Conservation (phyloP, 2,888 invertebrate genomes). For the Polylopha cassiicola region DNA sequence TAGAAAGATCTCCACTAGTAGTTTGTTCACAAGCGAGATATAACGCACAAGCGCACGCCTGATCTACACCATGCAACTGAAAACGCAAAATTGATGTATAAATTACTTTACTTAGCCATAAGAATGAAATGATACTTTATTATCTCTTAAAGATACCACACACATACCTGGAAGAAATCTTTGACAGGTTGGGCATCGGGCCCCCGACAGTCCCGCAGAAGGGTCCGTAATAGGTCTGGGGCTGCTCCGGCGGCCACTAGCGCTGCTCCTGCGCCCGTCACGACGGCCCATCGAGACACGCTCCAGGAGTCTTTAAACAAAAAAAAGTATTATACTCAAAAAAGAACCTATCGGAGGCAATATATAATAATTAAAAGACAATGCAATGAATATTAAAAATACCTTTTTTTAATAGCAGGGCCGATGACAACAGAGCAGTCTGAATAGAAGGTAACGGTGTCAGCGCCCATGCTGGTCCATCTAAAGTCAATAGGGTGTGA, state of each 20-base stretch:
- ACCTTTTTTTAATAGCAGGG: slow-evolving; percentile 59
- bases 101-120: background rate
- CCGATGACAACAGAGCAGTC: slow-evolving; percentile 49
- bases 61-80: slow-evolving; percentile 83
- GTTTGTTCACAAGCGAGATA: slow-evolving; percentile 87
- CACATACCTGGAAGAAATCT: slow-evolving; percentile 86
- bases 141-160: background rate
- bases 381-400: slow-evolving; percentile 69
- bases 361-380: no score
- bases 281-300: slow-evolving; percentile 82
- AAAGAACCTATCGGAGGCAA: no score
- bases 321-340: no score
- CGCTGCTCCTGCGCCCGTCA: slow-evolving; percentile 93
- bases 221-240: slow-evolving; percentile 89
- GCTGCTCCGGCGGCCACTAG: slow-evolving; percentile 90
- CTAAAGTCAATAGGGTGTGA: slow-evolving; percentile 85
- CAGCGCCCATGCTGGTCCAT: slow-evolving; percentile 94
- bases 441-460: slow-evolving; percentile 54
- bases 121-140: background rate
- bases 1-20: slow-evolving; percentile 67
- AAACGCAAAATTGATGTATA: slow-evolving; percentile 4
- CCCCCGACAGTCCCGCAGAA: slow-evolving; percentile 89
- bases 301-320: slow-evolving; percentile 51
- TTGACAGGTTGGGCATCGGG: slow-evolving; percentile 91
- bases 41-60: slow-evolving; percentile 93